Evolutionary conservation across 2,888 invertebrate species (phyloP).

Genomic region (Lithophane socia): DNA sequence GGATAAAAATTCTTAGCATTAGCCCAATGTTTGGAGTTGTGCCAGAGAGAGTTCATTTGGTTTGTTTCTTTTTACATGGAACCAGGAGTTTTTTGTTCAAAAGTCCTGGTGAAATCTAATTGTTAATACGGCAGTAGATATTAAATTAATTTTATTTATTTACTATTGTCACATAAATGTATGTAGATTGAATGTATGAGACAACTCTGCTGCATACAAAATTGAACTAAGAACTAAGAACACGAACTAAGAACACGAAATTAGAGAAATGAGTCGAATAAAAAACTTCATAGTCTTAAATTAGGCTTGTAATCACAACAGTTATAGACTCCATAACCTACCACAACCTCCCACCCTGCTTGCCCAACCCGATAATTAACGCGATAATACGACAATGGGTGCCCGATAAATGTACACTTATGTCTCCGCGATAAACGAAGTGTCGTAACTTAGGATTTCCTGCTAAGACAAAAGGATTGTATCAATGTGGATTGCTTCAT

Average conservation of each 20-base stretch:
- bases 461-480: slow-evolving; percentile 43
- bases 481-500: slow-evolving; percentile 27
- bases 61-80: neutral
- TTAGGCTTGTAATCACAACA: neutral
- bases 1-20: neutral
- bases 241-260: neutral
- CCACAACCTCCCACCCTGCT: neutral
- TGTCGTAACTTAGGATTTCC: slow-evolving; percentile 41
- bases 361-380: slow-evolving; percentile 33
- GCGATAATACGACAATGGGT: slow-evolving; percentile 29
- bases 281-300: neutral
- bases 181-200: no score
- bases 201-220: no score
- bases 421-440: slow-evolving; percentile 19
- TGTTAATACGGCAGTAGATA: neutral
- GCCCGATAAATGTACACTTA: slow-evolving; percentile 31
- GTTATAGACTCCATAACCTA: neutral
- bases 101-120: neutral
- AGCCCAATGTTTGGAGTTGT: neutral
- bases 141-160: no score
- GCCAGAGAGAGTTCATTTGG: slow-evolving; percentile 6
- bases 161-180: no score
- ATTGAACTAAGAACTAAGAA: no score
- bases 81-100: neutral
- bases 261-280: neutral